Evolutionary conservation across 2,797 vertebrate genomes (phyloP).

Genomic region (Phataginus tricuspis): DNA sequence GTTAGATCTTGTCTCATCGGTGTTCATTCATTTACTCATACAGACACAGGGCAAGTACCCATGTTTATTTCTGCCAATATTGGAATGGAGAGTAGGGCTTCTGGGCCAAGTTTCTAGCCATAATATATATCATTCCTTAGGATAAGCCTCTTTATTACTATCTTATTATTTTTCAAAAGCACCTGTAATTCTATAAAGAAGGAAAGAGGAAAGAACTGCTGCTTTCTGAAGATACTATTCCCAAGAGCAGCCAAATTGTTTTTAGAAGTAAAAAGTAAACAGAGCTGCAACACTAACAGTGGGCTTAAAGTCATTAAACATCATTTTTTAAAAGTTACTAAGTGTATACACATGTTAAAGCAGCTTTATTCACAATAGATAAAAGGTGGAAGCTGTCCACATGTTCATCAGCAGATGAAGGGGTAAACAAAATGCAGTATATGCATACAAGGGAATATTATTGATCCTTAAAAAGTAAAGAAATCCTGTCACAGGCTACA

Average conservation of each 20-base stretch:
- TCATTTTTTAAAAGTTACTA: not conserved
- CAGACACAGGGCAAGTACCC: not conserved
- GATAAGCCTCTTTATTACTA: not conserved
- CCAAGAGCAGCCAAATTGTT: not conserved
- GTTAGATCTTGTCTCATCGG: not conserved
- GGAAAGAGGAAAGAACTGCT: not conserved
- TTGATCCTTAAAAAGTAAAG: not conserved
- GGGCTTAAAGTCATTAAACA: not conserved
- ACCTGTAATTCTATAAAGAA: not conserved
- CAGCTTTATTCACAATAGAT: not conserved
- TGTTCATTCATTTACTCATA: not conserved
- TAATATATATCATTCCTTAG: not conserved
- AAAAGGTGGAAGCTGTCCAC: not conserved
- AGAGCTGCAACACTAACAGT: not conserved
- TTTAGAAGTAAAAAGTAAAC: slow-evolving; percentile 12
- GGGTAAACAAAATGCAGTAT: not conserved
- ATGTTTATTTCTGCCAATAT: not conserved
- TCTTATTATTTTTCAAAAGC: not conserved
- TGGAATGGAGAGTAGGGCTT: not conserved
- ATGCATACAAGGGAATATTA: not conserved
- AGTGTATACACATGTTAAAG: not conserved
- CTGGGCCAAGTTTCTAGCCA: not conserved
- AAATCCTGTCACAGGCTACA: not conserved
- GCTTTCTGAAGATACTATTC: not conserved
- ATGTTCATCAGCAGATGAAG: not conserved